phyloP scores from a whole-genome alignment of 2,797 vertebrate species.

The Anisognathus igniventris region DNA sequence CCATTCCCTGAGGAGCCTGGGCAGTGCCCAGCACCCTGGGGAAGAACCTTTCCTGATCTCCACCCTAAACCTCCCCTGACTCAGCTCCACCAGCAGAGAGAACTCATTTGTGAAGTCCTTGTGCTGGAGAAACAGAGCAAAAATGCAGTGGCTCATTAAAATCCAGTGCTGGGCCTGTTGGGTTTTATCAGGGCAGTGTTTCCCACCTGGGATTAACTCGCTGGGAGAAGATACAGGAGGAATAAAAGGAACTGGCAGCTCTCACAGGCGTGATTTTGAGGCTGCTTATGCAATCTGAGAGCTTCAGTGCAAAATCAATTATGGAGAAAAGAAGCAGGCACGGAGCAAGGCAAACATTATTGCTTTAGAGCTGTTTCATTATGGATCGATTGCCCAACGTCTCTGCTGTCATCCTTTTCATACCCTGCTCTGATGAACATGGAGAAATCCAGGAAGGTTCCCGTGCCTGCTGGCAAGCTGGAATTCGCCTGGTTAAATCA shows the following conservation, averaged over 20 bases:
- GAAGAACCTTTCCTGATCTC: background rate
- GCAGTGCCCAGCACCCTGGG: background rate
- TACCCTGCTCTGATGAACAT: background rate
- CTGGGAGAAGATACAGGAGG: background rate
- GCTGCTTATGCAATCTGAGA: background rate
- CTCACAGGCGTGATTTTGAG: background rate
- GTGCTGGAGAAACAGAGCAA: background rate
- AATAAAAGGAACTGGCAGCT: background rate
- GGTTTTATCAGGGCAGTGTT: background rate
- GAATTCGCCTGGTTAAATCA: background rate
- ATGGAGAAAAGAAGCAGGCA: background rate
- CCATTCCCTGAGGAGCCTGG: background rate
- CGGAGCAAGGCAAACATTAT: background rate
- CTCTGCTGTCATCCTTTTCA: background rate
- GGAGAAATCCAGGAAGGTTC: background rate
- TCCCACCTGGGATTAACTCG: background rate
- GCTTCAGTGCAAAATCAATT: background rate
- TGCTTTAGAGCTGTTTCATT: background rate
- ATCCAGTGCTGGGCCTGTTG: background rate
- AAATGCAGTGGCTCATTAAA: background rate
- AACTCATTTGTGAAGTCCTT: background rate
- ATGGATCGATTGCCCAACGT: background rate
- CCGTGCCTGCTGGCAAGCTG: background rate
- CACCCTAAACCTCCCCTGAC: accelerated
- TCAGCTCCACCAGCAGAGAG: accelerated